These are phyloP conservation scores for Halotydeus destructor DNA, from an alignment of 1,140 invertebrate genomes.

Conservation along the genomic window DNA sequence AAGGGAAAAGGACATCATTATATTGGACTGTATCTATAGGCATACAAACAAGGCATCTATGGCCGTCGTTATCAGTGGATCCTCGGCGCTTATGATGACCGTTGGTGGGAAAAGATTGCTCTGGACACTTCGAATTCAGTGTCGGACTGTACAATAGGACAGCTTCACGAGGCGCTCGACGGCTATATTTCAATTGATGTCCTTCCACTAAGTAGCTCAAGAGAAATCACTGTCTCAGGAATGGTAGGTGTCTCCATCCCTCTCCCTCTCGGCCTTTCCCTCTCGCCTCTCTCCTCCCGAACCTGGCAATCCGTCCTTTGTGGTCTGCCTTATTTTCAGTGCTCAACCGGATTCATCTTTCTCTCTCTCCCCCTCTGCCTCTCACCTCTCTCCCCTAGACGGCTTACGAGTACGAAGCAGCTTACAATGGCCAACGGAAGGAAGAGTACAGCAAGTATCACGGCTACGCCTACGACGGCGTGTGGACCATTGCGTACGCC, in stretches of 20 bases:
- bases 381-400: slow-evolving; percentile 36
- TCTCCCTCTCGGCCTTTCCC: neutral
- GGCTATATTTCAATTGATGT: slow-evolving; percentile 74
- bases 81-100: slow-evolving; percentile 54
- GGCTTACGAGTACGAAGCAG: slow-evolving; percentile 56
- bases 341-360: neutral
- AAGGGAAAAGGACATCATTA: too few species aligned
- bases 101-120: slow-evolving; percentile 46
- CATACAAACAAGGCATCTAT: slow-evolving; percentile 39
- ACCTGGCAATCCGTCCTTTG: neutral
- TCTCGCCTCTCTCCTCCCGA: too few species aligned
- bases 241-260: slow-evolving; percentile 42
- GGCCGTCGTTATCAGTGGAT: slow-evolving; percentile 91
- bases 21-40: too few species aligned
- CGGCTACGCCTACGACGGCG: slow-evolving; percentile 89
- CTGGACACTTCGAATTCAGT: slow-evolving; percentile 25
- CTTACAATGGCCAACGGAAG: slow-evolving; percentile 57
- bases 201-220: slow-evolving; percentile 44
- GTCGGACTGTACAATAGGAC: slow-evolving; percentile 44
- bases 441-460: slow-evolving; percentile 77
- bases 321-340: neutral
- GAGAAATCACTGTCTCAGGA: slow-evolving; percentile 63
- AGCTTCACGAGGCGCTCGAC: slow-evolving; percentile 59
- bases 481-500: slow-evolving; percentile 83
- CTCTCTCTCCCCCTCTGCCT: neutral